Conservation (phyloP, 2,888 invertebrate genomes). For the Slavum lentiscoides region DNA sequence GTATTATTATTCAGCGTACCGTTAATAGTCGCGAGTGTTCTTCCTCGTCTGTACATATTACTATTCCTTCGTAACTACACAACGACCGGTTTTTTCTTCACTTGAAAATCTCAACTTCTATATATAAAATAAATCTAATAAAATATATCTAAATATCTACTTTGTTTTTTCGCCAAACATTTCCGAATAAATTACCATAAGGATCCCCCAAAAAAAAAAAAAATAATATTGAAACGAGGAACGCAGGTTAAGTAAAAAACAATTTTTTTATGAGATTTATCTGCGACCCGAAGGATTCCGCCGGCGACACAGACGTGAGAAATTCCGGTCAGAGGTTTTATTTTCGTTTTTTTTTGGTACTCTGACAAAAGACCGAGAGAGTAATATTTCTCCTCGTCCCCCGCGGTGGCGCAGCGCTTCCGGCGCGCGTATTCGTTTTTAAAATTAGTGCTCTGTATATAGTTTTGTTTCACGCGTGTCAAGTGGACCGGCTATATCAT, state of each 20-base stretch:
- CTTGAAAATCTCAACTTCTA: too few relatives aligned
- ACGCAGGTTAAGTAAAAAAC: not conserved
- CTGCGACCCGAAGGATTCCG: not conserved
- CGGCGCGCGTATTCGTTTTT: conserved; percentile 41
- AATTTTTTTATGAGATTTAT: not conserved
- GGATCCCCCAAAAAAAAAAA: not conserved
- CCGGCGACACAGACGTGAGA: not conserved
- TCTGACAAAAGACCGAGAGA: conserved; percentile 34
- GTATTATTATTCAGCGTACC: too few relatives aligned
- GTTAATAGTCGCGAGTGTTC: too few relatives aligned
- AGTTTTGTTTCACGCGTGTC: conserved; percentile 52
- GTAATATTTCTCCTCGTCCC: not conserved
- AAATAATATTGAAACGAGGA: too few relatives aligned
- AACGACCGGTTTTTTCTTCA: too few relatives aligned
- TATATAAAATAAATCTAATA: too few relatives aligned
- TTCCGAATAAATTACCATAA: too few relatives aligned
- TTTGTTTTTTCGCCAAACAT: too few relatives aligned
- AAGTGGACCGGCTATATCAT: conserved; percentile 51
- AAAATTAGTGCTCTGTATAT: conserved; percentile 43
- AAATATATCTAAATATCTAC: too few relatives aligned
- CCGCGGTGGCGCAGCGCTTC: conserved; percentile 5
- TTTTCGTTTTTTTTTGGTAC: conserved; percentile 19
- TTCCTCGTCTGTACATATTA: too few relatives aligned
- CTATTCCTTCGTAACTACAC: too few relatives aligned
- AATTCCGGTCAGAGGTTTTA: conserved; percentile 24